Evolutionary conservation across 2,888 invertebrate species (phyloP).

Genomic region (Scaptomyza tumidula): DNA sequence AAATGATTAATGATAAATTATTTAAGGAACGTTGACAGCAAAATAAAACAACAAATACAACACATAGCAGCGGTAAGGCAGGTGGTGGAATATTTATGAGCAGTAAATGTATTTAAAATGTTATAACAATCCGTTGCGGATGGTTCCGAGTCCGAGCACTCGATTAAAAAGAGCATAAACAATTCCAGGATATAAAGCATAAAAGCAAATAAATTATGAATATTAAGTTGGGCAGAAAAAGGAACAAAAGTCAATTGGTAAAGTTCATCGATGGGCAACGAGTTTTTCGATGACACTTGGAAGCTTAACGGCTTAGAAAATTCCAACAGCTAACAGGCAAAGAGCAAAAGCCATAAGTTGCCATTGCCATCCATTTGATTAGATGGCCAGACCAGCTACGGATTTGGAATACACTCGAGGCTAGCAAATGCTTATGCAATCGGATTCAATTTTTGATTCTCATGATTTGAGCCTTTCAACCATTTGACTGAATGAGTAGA

Average conservation of each 20-base stretch:
- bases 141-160: slow-evolving; percentile 13
- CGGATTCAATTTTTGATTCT: slow-evolving; percentile 65
- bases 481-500: slow-evolving; percentile 22
- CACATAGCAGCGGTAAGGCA: slow-evolving; percentile 26
- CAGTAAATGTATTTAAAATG: slow-evolving; percentile 74
- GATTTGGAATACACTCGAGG: slow-evolving; percentile 45
- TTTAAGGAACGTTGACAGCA: slow-evolving; percentile 71
- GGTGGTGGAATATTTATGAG: slow-evolving; percentile 63
- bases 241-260: slow-evolving; percentile 74
- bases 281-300: slow-evolving; percentile 50
- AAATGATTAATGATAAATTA: slow-evolving; percentile 78
- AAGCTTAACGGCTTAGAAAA: slow-evolving; percentile 77
- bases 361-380: slow-evolving; percentile 61
- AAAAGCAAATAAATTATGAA: slow-evolving; percentile 73
- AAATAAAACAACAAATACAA: slow-evolving; percentile 42
- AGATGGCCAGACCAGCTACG: slow-evolving; percentile 40
- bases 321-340: slow-evolving; percentile 15
- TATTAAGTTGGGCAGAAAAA: slow-evolving; percentile 62
- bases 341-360: slow-evolving; percentile 44
- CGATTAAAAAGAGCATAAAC: slow-evolving; percentile 56
- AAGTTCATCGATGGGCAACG: slow-evolving; percentile 49
- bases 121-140: slow-evolving; percentile 46
- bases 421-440: slow-evolving; percentile 69
- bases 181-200: slow-evolving; percentile 33
- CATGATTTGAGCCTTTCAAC: slow-evolving; percentile 46